Percentiles rank a stretch among this genome's conserved stretches.
phyloP scores from a whole-genome alignment of 2,797 vertebrate species.

The Champsocephalus esox region DNA sequence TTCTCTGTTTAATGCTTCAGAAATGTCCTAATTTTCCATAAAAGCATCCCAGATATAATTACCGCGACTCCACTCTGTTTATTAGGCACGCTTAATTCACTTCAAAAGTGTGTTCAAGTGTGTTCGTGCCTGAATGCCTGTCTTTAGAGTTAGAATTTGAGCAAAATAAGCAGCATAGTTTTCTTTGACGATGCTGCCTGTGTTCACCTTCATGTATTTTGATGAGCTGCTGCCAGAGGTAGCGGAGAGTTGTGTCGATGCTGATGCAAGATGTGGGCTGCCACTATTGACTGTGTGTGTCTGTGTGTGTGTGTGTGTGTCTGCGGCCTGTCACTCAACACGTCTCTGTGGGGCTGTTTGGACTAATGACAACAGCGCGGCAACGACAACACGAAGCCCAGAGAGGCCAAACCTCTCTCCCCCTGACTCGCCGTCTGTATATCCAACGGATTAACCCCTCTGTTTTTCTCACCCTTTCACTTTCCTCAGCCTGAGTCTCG shows the following conservation, averaged over 20 bases:
- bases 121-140: constrained; percentile 31
- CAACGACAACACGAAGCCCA: constrained; percentile 67
- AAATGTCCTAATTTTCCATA: no score
- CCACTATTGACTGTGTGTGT: constrained; percentile 75
- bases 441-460: constrained; percentile 30
- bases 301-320: constrained; percentile 32
- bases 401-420: constrained; percentile 38
- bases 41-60: no score
- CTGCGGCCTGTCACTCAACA: constrained; percentile 72
- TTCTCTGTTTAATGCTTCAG: no score
- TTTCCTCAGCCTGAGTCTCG: neutral
- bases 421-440: constrained; percentile 23
- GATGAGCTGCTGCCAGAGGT: constrained; percentile 40
- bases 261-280: constrained; percentile 66
- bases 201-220: constrained; percentile 52
- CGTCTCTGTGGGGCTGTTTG: constrained; percentile 73
- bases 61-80: constrained; percentile 30
- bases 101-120: neutral
- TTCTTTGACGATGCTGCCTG: constrained; percentile 26
- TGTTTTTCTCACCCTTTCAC: constrained; percentile 8
- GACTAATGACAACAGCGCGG: constrained; percentile 70
- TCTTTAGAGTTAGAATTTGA: constrained; percentile 26
- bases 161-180: constrained; percentile 11
- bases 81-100: constrained; percentile 46
- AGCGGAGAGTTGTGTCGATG: constrained; percentile 45